These are phyloP conservation scores for Melanotaenia maccullochi DNA, from an alignment of 2,797 vertebrate species.

Conservation along the genomic window DNA sequence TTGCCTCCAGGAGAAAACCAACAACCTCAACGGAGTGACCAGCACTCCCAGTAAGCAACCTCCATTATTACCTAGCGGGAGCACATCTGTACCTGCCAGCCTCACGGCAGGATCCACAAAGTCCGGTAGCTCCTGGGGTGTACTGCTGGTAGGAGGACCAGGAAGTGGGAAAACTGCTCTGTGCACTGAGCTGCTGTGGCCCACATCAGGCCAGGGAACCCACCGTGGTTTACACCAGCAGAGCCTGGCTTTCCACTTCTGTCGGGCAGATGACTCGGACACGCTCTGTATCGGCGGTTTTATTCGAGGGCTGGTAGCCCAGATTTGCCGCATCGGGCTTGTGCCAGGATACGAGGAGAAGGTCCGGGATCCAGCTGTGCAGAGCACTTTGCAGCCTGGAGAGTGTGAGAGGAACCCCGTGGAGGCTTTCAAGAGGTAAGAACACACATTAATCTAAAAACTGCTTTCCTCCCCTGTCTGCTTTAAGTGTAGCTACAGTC, in stretches of 20 bases:
- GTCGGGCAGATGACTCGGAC: conserved; percentile 94
- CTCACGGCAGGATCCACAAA: conserved; percentile 56
- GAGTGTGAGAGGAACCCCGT: conserved; percentile 96
- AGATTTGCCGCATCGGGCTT: conserved; percentile 89
- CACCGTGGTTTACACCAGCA: conserved; percentile 91
- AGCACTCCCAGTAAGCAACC: conserved; percentile 77
- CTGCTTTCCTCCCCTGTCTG: too few relatives aligned
- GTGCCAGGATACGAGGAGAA: conserved; percentile 93
- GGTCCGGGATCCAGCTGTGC: conserved; percentile 89
- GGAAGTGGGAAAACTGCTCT: conserved; percentile 97
- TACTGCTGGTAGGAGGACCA: conserved; percentile 94
- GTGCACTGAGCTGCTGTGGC: conserved; percentile 95
- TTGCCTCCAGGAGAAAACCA: conserved; percentile 96
- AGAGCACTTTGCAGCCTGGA: conserved; percentile 89
- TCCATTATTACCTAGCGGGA: conserved; percentile 78
- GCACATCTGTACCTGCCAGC: conserved; percentile 62
- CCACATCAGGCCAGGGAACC: conserved; percentile 85
- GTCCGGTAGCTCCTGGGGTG: conserved; percentile 89
- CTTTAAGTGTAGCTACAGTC: neutral
- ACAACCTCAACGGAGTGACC: conserved; percentile 80
- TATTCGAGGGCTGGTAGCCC: conserved; percentile 88
- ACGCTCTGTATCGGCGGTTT: conserved; percentile 92
- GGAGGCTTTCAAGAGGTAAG: conserved; percentile 97
- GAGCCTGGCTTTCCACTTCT: conserved; percentile 94
- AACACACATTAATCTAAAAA: neutral